Evolutionary conservation across 2,797 vertebrate genomes (phyloP).

Genomic region (Apogon hyalosoma): DNA sequence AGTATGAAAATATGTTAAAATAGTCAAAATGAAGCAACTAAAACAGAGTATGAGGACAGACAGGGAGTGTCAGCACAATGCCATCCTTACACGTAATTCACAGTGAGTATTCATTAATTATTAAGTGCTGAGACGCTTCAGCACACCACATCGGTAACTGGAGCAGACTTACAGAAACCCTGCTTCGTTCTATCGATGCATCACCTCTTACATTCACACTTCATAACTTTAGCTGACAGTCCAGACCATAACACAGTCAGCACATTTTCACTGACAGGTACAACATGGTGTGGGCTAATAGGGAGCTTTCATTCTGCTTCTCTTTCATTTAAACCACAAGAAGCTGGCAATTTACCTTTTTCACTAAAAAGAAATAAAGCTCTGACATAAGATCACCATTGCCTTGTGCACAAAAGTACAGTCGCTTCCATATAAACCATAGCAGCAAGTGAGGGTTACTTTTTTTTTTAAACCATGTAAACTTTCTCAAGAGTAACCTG

Average conservation of each 20-base stretch:
- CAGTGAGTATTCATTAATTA: slow-evolving; percentile 32
- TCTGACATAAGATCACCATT: background rate
- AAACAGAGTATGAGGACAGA: background rate
- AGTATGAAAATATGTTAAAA: background rate
- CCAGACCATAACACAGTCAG: background rate
- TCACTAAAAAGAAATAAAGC: no score
- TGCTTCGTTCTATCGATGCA: background rate
- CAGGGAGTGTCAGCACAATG: background rate
- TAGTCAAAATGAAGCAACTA: background rate
- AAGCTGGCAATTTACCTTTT: background rate
- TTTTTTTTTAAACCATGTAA: no score
- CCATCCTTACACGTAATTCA: slow-evolving; percentile 12
- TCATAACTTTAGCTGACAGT: background rate
- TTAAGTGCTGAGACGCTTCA: slow-evolving; percentile 16
- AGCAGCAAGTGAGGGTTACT: background rate
- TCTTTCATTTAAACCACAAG: background rate
- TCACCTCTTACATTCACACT: background rate
- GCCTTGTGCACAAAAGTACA: background rate
- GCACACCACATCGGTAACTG: slow-evolving; percentile 9
- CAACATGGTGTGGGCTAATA: background rate
- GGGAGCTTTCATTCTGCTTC: background rate
- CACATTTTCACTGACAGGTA: background rate
- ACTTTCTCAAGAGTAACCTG: no score
- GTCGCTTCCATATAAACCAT: background rate
- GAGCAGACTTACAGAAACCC: slow-evolving; percentile 22